phyloP scores from a whole-genome alignment of 2,113 vertebrate species.

The Lampris megalopsis region DNA sequence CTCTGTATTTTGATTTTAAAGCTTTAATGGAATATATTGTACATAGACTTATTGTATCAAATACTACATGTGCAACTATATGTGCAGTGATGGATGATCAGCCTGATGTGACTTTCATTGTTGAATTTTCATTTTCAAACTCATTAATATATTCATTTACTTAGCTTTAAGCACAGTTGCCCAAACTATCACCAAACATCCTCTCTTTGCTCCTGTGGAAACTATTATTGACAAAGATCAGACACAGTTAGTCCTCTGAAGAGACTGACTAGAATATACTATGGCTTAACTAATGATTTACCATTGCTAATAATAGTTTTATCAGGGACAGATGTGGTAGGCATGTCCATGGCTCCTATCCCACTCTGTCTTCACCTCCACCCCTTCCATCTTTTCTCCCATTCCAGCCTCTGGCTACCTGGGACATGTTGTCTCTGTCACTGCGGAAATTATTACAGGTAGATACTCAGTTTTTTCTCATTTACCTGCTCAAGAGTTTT shows the following conservation, averaged over 20 bases:
- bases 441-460: constrained; percentile 50
- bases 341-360: constrained; percentile 26
- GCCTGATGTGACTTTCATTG: neutral
- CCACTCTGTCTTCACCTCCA: constrained; percentile 36
- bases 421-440: constrained; percentile 57
- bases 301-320: constrained; percentile 7
- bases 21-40: neutral
- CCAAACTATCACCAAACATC: neutral
- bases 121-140: neutral
- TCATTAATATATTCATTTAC: neutral
- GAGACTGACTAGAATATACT: constrained; percentile 13
- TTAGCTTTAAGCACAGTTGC: constrained; percentile 3
- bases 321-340: constrained; percentile 44
- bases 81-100: neutral
- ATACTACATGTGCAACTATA: neutral
- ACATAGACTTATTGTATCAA: neutral
- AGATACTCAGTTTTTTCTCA: constrained; percentile 37
- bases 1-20: neutral
- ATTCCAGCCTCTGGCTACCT: constrained; percentile 31
- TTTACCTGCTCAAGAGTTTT: neutral
- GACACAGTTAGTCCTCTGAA: constrained; percentile 13
- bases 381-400: constrained; percentile 54
- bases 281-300: constrained; percentile 29
- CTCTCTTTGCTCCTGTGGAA: neutral
- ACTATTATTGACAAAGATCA: neutral